Percentiles rank a stretch among this genome's conserved stretches.
These are phyloP conservation scores for Semnornis frantzii DNA, from an alignment of 2,113 vertebrate species.

Conservation along the genomic window DNA sequence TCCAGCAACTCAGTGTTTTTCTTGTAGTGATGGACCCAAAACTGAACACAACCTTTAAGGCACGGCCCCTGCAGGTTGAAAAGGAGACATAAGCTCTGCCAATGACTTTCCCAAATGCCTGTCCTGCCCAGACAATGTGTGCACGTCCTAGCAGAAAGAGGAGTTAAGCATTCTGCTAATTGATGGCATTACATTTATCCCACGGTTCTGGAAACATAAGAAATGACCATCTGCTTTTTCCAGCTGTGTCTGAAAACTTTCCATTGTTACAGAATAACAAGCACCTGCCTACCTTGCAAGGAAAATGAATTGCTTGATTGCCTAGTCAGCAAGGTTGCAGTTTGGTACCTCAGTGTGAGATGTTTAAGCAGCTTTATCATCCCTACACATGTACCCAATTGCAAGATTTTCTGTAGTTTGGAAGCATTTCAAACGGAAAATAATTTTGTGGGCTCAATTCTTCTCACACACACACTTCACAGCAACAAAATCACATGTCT, in stretches of 20 bases:
- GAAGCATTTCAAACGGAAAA: slow-evolving; percentile 22
- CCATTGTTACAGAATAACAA: not conserved
- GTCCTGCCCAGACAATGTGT: slow-evolving; percentile 24
- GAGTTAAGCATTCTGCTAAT: slow-evolving; percentile 34
- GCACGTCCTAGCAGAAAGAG: slow-evolving; percentile 30
- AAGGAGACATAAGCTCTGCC: not conserved
- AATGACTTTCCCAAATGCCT: slow-evolving; percentile 6
- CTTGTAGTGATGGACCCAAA: too few relatives aligned
- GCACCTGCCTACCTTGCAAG: not conserved
- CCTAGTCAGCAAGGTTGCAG: not conserved
- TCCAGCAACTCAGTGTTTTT: too few relatives aligned
- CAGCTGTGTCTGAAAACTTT: slow-evolving; percentile 17
- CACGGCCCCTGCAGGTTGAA: not conserved
- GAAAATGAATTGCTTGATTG: not conserved
- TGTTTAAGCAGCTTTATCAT: slow-evolving; percentile 26
- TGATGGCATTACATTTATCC: not conserved
- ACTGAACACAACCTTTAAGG: too few relatives aligned
- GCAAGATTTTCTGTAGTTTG: not conserved
- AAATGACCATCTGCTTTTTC: slow-evolving; percentile 27
- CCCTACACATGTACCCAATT: not conserved
- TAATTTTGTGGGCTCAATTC: not conserved
- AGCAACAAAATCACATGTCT: not conserved
- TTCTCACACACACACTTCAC: not conserved
- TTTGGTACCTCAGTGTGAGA: not conserved
- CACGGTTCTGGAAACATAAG: not conserved